These are phyloP conservation scores for Heptranchias perlo DNA, from an alignment of 2,113 vertebrate genomes.

Conservation along the genomic window DNA sequence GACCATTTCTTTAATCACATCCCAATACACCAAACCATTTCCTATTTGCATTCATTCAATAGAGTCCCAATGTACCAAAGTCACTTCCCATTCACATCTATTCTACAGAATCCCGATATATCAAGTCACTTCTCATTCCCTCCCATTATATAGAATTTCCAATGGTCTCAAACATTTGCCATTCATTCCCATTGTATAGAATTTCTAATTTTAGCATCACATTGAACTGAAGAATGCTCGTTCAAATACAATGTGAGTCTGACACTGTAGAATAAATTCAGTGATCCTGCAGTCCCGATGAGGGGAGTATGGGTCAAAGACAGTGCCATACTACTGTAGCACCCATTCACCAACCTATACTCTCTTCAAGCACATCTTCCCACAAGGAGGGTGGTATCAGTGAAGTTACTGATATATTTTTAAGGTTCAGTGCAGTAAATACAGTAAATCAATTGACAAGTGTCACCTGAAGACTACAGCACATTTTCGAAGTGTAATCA, in stretches of 20 bases:
- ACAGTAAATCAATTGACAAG: background rate
- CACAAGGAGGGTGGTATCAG: background rate
- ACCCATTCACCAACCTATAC: background rate
- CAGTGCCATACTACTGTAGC: too few species aligned
- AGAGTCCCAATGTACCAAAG: background rate
- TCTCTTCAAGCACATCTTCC: background rate
- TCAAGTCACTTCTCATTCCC: background rate
- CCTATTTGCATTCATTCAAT: background rate
- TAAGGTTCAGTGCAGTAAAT: background rate
- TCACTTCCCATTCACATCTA: background rate
- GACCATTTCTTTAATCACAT: background rate
- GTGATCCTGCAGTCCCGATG: background rate
- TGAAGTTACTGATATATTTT: background rate
- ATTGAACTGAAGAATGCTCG: background rate
- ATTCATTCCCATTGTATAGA: background rate
- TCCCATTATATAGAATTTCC: background rate
- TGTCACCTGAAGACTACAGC: background rate
- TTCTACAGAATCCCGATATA: background rate
- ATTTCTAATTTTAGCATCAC: background rate
- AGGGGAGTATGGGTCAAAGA: background rate
- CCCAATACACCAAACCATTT: background rate
- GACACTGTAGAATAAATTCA: background rate
- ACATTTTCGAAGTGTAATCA: background rate
- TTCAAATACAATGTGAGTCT: background rate
- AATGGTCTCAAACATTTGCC: background rate